Percentiles rank a stretch among this genome's conserved stretches.
These are phyloP conservation scores for Ditylenchus dipsaci DNA, from an alignment of 1,140 invertebrate genomes.

Conservation along the genomic window DNA sequence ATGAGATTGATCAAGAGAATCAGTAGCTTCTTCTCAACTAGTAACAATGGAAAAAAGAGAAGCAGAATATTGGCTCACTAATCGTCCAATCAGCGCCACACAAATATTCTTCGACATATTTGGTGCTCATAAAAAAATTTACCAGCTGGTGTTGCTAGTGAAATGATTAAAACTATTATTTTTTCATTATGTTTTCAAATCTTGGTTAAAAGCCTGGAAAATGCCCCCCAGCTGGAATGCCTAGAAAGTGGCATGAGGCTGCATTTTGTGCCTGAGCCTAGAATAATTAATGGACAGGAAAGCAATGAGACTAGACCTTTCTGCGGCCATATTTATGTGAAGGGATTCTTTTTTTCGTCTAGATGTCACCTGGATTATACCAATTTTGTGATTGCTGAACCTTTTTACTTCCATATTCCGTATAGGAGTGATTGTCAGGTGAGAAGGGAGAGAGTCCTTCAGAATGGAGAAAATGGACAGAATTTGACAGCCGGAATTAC, in stretches of 20 bases:
- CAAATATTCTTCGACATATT: too few species aligned
- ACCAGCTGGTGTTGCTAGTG: too few species aligned
- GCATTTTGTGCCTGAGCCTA: conserved; percentile 43
- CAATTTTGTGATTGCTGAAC: conserved; percentile 23
- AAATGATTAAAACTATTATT: too few species aligned
- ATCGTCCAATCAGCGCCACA: not conserved
- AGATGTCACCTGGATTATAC: conserved; percentile 46
- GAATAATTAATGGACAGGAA: not conserved
- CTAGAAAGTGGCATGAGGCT: conserved; percentile 41
- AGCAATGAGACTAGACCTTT: conserved; percentile 18
- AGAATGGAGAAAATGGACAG: not conserved
- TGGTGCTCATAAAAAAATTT: not conserved
- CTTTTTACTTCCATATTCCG: conserved; percentile 49
- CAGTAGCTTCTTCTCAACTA: too few species aligned
- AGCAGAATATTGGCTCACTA: not conserved
- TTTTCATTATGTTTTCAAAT: too few species aligned
- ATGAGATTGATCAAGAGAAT: too few species aligned
- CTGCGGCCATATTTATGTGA: conserved; percentile 43
- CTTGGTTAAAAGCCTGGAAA: too few species aligned
- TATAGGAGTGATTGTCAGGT: conserved; percentile 43
- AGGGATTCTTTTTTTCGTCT: conserved; percentile 45
- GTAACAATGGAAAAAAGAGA: not conserved
- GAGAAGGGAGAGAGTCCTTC: conserved; percentile 13
- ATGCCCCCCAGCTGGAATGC: conserved; percentile 28
- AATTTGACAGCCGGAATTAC: conserved; percentile 22